These are phyloP conservation scores for Lipophrys pholis DNA, from an alignment of 2,113 vertebrate genomes.

Conservation along the genomic window DNA sequence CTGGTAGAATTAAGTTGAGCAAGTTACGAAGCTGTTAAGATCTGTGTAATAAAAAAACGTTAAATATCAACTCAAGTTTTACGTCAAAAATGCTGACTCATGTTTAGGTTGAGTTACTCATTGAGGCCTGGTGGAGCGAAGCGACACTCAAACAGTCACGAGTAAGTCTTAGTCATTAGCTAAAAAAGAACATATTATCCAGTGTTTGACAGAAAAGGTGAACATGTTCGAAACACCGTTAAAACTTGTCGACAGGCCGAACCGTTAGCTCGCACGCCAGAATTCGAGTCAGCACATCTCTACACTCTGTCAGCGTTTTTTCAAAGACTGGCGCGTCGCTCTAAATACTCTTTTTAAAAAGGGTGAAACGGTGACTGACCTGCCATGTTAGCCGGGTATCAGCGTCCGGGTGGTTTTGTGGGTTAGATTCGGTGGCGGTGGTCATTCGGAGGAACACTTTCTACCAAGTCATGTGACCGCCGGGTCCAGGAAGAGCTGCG, in stretches of 20 bases:
- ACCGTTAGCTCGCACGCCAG: too few species aligned
- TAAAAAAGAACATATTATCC: background rate
- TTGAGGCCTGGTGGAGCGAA: background rate
- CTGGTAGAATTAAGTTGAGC: background rate
- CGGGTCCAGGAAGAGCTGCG: constrained; percentile 33
- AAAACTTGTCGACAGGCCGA: too few species aligned
- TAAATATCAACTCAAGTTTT: constrained; percentile 22
- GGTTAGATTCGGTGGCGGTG: constrained; percentile 6
- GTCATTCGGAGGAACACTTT: constrained; percentile 30
- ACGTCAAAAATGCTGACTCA: constrained; percentile 77
- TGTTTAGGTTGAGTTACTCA: constrained; percentile 54
- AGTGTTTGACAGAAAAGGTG: background rate
- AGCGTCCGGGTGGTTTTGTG: constrained; percentile 14
- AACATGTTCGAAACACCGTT: background rate
- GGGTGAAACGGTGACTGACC: constrained; percentile 53
- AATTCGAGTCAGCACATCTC: too few species aligned
- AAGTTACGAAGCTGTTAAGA: background rate
- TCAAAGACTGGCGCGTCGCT: too few species aligned
- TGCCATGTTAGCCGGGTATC: constrained; percentile 56
- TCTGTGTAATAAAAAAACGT: background rate
- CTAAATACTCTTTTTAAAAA: too few species aligned
- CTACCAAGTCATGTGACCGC: constrained; percentile 62
- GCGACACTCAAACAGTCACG: background rate
- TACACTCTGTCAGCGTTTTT: too few species aligned
- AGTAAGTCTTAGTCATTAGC: background rate